Percentiles rank a stretch among this genome's conserved stretches.
phyloP scores from a whole-genome alignment of 2,797 vertebrate species.

The Peromyscus attwateri region DNA sequence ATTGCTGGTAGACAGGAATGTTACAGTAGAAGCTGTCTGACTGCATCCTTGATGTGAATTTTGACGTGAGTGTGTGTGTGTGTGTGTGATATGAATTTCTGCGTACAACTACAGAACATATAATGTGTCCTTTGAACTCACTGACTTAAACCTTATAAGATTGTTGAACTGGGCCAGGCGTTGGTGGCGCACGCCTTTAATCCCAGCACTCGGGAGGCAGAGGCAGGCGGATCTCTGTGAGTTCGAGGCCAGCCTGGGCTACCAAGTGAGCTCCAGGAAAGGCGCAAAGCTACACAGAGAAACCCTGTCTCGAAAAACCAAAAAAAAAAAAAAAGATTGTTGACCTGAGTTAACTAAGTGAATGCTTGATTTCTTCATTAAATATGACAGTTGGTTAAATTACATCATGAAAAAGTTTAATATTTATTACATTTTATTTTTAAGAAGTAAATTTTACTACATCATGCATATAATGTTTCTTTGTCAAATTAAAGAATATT shows the following conservation, averaged over 20 bases:
- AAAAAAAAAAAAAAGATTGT: too few species aligned
- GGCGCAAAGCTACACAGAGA: too few species aligned
- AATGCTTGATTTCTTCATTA: constrained; percentile 24
- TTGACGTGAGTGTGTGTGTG: background rate
- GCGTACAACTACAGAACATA: background rate
- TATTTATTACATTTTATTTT: background rate
- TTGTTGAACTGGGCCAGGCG: background rate
- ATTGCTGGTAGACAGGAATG: background rate
- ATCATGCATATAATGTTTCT: background rate
- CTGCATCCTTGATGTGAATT: background rate
- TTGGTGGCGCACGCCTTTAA: too few species aligned
- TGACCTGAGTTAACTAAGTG: background rate
- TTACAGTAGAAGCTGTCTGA: background rate
- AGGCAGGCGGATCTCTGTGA: too few species aligned
- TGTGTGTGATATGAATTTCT: background rate
- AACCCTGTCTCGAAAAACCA: too few species aligned
- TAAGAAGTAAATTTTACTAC: background rate
- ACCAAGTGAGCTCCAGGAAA: too few species aligned
- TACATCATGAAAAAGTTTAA: background rate
- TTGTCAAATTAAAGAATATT: background rate
- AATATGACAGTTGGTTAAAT: background rate
- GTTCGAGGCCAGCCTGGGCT: too few species aligned
- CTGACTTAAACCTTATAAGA: background rate
- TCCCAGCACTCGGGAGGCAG: too few species aligned
- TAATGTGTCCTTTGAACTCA: background rate